Conservation (phyloP, 2,888 invertebrate genomes). For the Alviniconcha strummeri region DNA sequence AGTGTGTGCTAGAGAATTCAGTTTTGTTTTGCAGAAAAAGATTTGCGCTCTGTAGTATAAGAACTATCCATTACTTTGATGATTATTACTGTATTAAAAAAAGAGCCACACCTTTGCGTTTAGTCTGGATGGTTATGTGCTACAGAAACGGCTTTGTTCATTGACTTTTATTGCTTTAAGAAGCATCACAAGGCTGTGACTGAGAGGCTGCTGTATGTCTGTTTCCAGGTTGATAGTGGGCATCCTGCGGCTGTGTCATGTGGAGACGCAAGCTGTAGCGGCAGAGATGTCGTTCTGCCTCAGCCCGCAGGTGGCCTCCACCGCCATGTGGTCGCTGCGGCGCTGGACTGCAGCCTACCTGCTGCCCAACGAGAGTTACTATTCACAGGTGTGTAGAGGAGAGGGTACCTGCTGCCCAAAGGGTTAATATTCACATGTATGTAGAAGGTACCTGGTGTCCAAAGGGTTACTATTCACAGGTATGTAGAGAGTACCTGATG, state of each 20-base stretch:
- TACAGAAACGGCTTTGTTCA: no score
- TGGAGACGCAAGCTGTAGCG: constrained; percentile 84
- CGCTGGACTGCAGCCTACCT: constrained; percentile 86
- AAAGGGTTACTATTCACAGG: no score
- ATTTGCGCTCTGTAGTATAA: no score
- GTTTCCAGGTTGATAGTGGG: constrained; percentile 79
- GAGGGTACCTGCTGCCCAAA: neutral
- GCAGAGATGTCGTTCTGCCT: constrained; percentile 81
- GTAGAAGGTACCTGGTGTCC: neutral
- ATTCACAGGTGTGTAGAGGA: constrained; percentile 75
- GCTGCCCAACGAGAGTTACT: constrained; percentile 79
- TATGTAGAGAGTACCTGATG: constrained; percentile 77
- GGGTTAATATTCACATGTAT: neutral
- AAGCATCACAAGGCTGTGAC: no score
- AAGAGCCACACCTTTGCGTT: no score
- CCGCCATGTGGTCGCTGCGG: constrained; percentile 86
- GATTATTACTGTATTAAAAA: no score
- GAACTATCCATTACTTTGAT: no score
- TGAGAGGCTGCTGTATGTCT: no score
- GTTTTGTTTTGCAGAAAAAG: no score
- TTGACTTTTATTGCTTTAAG: no score
- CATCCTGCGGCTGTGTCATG: constrained; percentile 84
- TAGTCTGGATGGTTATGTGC: no score
- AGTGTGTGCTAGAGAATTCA: no score
- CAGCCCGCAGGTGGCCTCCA: constrained; percentile 87